phyloP scores from a whole-genome alignment of 1,140 invertebrate species.

The Platyscapa corneri region DNA sequence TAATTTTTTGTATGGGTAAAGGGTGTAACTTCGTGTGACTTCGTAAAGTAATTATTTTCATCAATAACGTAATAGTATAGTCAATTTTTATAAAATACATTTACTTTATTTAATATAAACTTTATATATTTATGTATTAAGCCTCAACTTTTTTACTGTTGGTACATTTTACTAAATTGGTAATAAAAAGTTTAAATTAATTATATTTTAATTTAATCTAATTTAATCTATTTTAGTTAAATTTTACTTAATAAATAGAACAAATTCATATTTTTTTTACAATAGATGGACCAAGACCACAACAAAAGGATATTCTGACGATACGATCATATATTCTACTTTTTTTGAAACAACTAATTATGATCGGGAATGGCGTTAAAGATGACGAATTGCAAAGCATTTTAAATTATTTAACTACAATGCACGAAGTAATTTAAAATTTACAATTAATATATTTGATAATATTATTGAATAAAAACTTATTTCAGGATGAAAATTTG shows the following conservation, averaged over 20 bases:
- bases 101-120: too few relatives aligned
- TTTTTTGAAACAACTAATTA: conserved; percentile 96
- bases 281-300: conserved; percentile 93
- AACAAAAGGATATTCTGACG: conserved; percentile 93
- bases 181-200: not conserved
- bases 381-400: conserved; percentile 99
- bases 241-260: not conserved
- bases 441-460: not conserved
- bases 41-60: too few relatives aligned
- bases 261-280: not conserved
- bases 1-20: too few relatives aligned
- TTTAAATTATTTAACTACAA: conserved; percentile 97
- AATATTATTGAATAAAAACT: conserved; percentile 10
- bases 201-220: not conserved
- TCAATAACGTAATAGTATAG: too few relatives aligned
- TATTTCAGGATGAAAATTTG: conserved; percentile 94
- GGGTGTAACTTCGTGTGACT: too few relatives aligned
- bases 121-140: too few relatives aligned
- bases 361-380: conserved; percentile 97
- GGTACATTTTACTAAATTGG: too few relatives aligned
- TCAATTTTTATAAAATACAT: too few relatives aligned
- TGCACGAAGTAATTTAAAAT: conserved; percentile 87
- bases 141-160: too few relatives aligned
- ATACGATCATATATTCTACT: conserved; percentile 96
- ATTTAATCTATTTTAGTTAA: not conserved